Conservation (phyloP, 2,888 invertebrate genomes). For the Melangyna quadrimaculata region DNA sequence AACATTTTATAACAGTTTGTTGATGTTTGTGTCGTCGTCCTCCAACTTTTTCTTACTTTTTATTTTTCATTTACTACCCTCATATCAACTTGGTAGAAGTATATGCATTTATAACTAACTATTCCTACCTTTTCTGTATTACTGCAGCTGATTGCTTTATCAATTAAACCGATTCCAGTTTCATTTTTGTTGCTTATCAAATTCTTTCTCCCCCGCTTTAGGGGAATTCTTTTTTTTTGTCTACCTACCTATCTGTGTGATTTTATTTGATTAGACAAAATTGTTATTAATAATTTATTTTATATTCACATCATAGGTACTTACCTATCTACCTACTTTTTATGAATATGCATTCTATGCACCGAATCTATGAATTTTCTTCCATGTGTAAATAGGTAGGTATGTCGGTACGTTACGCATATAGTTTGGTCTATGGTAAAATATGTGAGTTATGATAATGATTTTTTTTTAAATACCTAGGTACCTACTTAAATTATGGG, state of each 20-base stretch:
- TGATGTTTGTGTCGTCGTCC: constrained; percentile 1
- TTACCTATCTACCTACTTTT: too few species aligned
- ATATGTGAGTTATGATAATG: neutral
- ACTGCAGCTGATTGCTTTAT: constrained; percentile 62
- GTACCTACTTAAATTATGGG: too few species aligned
- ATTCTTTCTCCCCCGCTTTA: neutral
- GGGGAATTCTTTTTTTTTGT: neutral
- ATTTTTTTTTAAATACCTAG: too few species aligned
- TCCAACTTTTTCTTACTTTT: neutral
- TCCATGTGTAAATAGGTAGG: neutral
- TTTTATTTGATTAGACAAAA: neutral
- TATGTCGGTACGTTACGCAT: neutral
- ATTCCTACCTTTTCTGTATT: neutral
- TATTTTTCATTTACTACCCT: neutral
- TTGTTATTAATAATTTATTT: neutral
- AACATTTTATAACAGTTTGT: constrained; percentile 6
- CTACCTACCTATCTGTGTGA: neutral
- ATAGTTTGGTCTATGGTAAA: neutral
- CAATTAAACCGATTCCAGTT: constrained; percentile 34
- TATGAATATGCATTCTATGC: neutral
- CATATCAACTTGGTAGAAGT: neutral
- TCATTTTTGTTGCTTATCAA: constrained; percentile 2
- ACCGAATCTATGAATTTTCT: neutral
- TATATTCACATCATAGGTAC: neutral
- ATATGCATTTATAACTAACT: too few species aligned